These are phyloP conservation scores for Stegana nigrithorax DNA, from an alignment of 2,888 invertebrate species.

Conservation along the genomic window DNA sequence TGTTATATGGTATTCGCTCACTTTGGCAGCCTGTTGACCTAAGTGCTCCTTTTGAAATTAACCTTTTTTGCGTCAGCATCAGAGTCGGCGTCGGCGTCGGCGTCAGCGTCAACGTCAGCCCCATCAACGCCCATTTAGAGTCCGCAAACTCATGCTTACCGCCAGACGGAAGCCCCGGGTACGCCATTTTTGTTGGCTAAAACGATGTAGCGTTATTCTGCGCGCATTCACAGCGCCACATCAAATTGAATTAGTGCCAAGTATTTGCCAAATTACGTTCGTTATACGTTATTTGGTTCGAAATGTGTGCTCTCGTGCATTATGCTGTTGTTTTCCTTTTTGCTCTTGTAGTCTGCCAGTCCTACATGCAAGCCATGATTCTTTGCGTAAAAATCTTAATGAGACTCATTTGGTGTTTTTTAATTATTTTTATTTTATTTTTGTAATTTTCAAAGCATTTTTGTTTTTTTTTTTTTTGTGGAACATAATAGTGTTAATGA, in stretches of 20 bases:
- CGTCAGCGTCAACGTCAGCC: neutral
- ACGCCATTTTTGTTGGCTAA: neutral
- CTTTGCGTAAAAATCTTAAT: slow-evolving; percentile 23
- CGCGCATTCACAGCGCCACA: too few relatives aligned
- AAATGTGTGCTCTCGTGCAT: slow-evolving; percentile 1
- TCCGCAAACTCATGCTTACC: neutral
- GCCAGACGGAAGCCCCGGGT: too few relatives aligned
- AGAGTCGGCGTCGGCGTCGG: too few relatives aligned
- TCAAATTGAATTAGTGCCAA: slow-evolving; percentile 61
- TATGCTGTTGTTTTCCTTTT: slow-evolving; percentile 9
- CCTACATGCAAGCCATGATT: neutral
- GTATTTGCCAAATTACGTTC: slow-evolving; percentile 54
- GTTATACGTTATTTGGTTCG: slow-evolving; percentile 39
- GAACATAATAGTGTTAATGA: neutral
- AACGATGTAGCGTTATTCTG: slow-evolving; percentile 14
- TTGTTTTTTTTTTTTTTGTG: neutral
- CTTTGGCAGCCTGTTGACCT: slow-evolving; percentile 1
- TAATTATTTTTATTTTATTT: neutral
- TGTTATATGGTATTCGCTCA: too few relatives aligned
- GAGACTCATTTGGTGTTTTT: slow-evolving; percentile 32
- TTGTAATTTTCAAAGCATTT: neutral
- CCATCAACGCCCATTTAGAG: neutral
- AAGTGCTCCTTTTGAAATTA: slow-evolving; percentile 10
- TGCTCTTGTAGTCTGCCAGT: neutral
- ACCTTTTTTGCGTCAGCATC: too few relatives aligned